Evolutionary conservation across 2,113 vertebrate genomes (phyloP).

Genomic region (Ceyx cyanopectus): DNA sequence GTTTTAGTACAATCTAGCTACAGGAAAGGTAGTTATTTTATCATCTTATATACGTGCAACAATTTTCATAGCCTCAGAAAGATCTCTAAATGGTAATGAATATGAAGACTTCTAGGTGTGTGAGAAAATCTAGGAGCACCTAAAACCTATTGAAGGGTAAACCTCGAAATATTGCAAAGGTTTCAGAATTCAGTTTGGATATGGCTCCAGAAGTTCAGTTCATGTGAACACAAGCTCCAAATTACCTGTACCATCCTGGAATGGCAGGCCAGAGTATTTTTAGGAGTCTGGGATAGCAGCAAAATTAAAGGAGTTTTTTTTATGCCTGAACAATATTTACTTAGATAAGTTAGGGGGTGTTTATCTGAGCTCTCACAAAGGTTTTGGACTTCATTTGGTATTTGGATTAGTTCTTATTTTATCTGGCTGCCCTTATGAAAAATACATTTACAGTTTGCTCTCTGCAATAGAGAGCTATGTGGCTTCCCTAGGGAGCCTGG

Average conservation of each 20-base stretch:
- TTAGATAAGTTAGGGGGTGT: background rate
- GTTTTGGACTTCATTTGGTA: background rate
- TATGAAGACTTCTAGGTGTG: background rate
- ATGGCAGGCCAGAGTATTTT: background rate
- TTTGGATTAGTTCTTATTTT: constrained; percentile 42
- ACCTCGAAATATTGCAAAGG: background rate
- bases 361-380: background rate
- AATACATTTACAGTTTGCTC: constrained; percentile 10
- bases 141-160: background rate
- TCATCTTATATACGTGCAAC: background rate
- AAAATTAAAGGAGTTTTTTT: background rate
- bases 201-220: background rate
- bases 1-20: background rate
- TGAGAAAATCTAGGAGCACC: background rate
- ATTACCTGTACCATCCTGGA: background rate
- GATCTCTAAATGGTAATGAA: background rate
- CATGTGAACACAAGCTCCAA: background rate
- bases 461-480: background rate
- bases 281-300: background rate
- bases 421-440: constrained; percentile 9
- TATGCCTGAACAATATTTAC: background rate
- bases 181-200: background rate
- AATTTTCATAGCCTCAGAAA: background rate
- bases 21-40: background rate
- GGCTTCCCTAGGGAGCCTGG: background rate